These are phyloP conservation scores for Drosophila colorata DNA, from an alignment of 2,888 invertebrate species.

Conservation along the genomic window DNA sequence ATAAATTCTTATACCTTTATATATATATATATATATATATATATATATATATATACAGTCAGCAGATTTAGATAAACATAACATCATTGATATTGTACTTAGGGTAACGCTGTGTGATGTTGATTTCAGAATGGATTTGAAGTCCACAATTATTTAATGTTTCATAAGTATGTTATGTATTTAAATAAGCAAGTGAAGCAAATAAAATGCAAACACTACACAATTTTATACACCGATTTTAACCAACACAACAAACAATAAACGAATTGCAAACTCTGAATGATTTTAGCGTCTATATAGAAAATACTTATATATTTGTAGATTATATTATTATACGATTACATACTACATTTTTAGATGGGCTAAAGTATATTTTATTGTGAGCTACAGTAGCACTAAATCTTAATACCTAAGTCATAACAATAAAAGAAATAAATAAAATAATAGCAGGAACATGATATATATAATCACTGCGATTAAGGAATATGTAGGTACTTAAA, in stretches of 20 bases:
- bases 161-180: slow-evolving; percentile 21
- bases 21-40: slow-evolving; percentile 37
- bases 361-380: slow-evolving; percentile 40
- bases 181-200: slow-evolving; percentile 50
- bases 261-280: slow-evolving; percentile 66
- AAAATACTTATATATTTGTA: slow-evolving; percentile 38
- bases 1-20: slow-evolving; percentile 38
- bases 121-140: slow-evolving; percentile 63
- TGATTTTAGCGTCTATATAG: slow-evolving; percentile 57
- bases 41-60: slow-evolving; percentile 16
- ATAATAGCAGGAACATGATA: slow-evolving; percentile 8
- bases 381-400: slow-evolving; percentile 26
- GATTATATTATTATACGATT: slow-evolving; percentile 35
- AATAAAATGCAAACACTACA: slow-evolving; percentile 49
- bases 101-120: slow-evolving; percentile 55
- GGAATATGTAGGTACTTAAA: slow-evolving; percentile 33
- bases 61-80: slow-evolving; percentile 62
- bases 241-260: slow-evolving; percentile 56
- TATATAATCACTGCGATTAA: slow-evolving; percentile 17
- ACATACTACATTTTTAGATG: slow-evolving; percentile 64
- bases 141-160: slow-evolving; percentile 51
- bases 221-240: slow-evolving; percentile 83
- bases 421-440: slow-evolving; percentile 1
- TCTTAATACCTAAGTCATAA: slow-evolving; percentile 1
- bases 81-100: slow-evolving; percentile 41